phyloP scores from a whole-genome alignment of 2,888 invertebrate genomes.

The Gastrophysa polygoni region DNA sequence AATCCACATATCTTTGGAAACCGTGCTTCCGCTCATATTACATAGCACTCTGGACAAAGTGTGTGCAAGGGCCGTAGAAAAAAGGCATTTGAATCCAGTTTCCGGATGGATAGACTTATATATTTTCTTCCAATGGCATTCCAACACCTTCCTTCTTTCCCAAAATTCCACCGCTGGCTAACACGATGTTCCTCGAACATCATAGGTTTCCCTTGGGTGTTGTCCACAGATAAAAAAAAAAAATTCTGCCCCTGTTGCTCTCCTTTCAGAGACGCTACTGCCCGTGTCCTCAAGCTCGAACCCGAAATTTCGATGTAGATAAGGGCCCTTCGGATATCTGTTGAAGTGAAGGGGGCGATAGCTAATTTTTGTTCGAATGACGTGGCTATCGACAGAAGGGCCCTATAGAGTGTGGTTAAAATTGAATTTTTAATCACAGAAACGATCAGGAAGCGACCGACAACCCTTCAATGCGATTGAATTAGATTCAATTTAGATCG shows the following conservation, averaged over 20 bases:
- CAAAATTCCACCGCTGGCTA: too few species aligned
- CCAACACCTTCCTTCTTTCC: too few species aligned
- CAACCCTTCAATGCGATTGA: slow-evolving; percentile 2
- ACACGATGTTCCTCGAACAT: too few species aligned
- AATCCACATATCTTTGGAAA: too few species aligned
- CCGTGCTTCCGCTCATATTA: too few species aligned
- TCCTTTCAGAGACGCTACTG: not conserved
- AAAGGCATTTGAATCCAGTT: too few species aligned
- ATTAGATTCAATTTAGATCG: slow-evolving; percentile 11
- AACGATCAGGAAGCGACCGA: slow-evolving; percentile 11
- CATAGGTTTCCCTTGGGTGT: too few species aligned
- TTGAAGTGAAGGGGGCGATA: slow-evolving; percentile 20
- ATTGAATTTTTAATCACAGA: slow-evolving; percentile 27
- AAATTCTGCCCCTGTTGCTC: not conserved
- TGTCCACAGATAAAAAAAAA: too few species aligned
- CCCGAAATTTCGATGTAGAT: slow-evolving; percentile 26
- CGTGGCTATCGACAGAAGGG: slow-evolving; percentile 23
- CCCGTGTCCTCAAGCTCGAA: slow-evolving; percentile 14
- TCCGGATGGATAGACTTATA: too few species aligned
- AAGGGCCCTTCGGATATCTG: slow-evolving; percentile 27
- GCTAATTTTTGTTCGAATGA: slow-evolving; percentile 29
- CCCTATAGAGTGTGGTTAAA: slow-evolving; percentile 17
- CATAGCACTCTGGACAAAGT: too few species aligned
- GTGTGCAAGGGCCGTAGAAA: too few species aligned
- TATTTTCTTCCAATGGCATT: too few species aligned